Base-by-base conservation (phyloP, 1,140 invertebrate genomes). In the Drosophila equinoxialis region DNA sequence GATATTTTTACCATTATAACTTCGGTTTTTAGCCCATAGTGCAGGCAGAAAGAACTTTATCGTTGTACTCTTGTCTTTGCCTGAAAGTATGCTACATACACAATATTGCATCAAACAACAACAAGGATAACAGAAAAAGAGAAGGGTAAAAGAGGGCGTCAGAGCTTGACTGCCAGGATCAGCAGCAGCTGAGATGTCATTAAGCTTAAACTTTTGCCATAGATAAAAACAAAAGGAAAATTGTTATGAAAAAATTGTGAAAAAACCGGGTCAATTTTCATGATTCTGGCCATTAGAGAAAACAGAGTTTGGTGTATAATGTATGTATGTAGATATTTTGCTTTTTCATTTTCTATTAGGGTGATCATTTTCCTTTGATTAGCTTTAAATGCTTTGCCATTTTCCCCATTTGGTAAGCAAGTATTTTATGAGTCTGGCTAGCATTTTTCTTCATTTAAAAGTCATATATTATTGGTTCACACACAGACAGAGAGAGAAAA, bases 11-110 rank as follows among this genome's bases (percentile, higher is more conserved):
- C n/a, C n/a, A n/a, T n/a, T n/a, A 39, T 11, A 39, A 39, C 3
- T 3, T 13, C 0, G 3, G 4, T 2, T 39, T 39, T 39, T 39
- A 11, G 37, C 37, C 37, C 37, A 39, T 13, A 39, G 37, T 39
- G 3, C 37, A 39, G 37, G 4, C 10, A 71, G 73, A 72, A 63
- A 57, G 66, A 87, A 86, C 79, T 86, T 87, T 87, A 77, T 74
- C 83, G 84, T 79, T 77, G 62, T 75, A 79, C 83, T 79, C 68
- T 59, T 68, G 73, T 54, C 71, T 62, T 76, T 65, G 55, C 51
- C 68, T 71, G 68, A 71, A 77, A 77, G 74, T 77, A 71, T 77
- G 74, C 75, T 67, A 70, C 75, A 70, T 74, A 70, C 75, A 66
- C 42, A 60, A 62, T 67, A 71, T 71, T 77, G 74, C 75, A 78